Evolutionary conservation across 30 jellyfish, hydroid and myxozoan genomes (phyloP).

Genomic region (Hydractinia echinata): DNA sequence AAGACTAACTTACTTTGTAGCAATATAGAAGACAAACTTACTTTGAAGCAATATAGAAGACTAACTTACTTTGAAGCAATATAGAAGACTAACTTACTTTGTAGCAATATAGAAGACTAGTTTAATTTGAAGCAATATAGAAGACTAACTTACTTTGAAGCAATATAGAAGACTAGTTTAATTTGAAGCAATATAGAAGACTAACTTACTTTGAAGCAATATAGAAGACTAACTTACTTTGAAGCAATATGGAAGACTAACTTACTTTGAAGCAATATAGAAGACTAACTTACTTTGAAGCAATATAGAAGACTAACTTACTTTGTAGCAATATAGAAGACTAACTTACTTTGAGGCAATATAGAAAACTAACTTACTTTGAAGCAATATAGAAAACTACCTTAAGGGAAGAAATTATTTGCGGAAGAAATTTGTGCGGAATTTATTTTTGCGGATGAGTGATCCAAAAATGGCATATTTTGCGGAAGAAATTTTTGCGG

Average conservation of each 20-base stretch:
- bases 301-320: too few relatives aligned
- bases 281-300: too few relatives aligned
- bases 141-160: background rate
- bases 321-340: background rate
- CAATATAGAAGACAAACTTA: constrained; percentile 42
- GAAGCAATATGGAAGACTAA: background rate
- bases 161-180: constrained; percentile 13
- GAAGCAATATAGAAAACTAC: background rate
- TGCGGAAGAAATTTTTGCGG: too few relatives aligned
- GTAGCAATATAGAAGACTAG: constrained; percentile 52
- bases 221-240: too few relatives aligned
- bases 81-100: constrained; percentile 48
- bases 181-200: constrained; percentile 80
- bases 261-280: constrained; percentile 87
- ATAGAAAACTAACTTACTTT: background rate
- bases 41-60: too few relatives aligned
- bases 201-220: too few relatives aligned
- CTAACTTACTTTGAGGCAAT: constrained; percentile 80
- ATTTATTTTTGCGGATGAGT: too few relatives aligned
- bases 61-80: background rate
- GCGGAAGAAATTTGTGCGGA: too few relatives aligned
- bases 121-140: too few relatives aligned
- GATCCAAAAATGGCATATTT: too few relatives aligned
- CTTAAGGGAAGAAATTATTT: too few relatives aligned
- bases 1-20: constrained; percentile 58